Percentiles rank a stretch among this genome's conserved stretches.
Conservation (phyloP, 2,797 vertebrate species). For the Pangasius krempfi region DNA sequence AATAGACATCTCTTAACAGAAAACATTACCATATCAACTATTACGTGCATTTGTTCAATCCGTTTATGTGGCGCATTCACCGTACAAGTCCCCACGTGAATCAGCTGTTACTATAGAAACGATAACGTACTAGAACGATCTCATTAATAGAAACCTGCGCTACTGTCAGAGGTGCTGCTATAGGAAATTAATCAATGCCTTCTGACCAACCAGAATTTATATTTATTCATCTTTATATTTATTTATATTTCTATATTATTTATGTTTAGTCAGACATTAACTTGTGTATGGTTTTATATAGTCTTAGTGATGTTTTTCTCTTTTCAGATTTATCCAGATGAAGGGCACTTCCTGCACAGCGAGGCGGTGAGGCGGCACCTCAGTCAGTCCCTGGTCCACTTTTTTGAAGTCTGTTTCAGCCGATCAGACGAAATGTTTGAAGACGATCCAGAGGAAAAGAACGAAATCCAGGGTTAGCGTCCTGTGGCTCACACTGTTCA, state of each 20-base stretch:
- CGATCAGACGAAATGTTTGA: conserved; percentile 82
- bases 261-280: too few relatives aligned
- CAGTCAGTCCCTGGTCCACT: conserved; percentile 88
- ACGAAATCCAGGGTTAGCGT: conserved; percentile 85
- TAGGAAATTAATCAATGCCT: neutral
- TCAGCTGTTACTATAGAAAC: neutral
- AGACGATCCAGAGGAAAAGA: conserved; percentile 82
- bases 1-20: too few relatives aligned
- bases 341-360: conserved; percentile 89
- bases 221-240: too few relatives aligned
- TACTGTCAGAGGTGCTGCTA: neutral
- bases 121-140: neutral
- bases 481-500: conserved; percentile 60
- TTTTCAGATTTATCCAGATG: conserved; percentile 93
- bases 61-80: too few relatives aligned
- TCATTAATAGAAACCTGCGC: neutral
- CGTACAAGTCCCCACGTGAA: too few relatives aligned
- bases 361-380: conserved; percentile 83
- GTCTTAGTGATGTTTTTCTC: neutral
- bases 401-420: conserved; percentile 93
- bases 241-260: too few relatives aligned
- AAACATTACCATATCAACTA: too few relatives aligned
- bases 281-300: neutral
- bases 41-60: too few relatives aligned
- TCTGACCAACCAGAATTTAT: too few relatives aligned